These are phyloP conservation scores for Ormia ochracea DNA, from an alignment of 2,888 invertebrate species.

Conservation along the genomic window DNA sequence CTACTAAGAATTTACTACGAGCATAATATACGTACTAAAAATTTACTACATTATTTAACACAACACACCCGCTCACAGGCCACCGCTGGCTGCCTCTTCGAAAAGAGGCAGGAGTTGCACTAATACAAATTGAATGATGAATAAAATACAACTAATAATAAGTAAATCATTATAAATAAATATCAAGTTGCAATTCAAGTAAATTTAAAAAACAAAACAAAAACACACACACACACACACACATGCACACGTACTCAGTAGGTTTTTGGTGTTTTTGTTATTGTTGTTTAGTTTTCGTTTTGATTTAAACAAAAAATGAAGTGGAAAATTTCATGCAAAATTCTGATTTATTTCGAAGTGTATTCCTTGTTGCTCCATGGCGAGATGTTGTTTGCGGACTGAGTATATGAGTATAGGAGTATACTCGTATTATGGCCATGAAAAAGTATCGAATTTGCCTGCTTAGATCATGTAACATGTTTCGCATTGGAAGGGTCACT, in stretches of 20 bases:
- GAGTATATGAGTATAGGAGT: background rate
- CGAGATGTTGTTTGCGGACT: background rate
- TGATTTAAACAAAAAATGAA: slow-evolving; percentile 34
- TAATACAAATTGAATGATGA: slow-evolving; percentile 23
- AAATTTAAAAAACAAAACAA: slow-evolving; percentile 25
- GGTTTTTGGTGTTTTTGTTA: too few relatives aligned
- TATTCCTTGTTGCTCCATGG: background rate
- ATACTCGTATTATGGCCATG: slow-evolving; percentile 42
- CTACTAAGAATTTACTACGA: slow-evolving; percentile 54
- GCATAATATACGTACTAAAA: slow-evolving; percentile 10
- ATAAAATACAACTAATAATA: slow-evolving; percentile 54
- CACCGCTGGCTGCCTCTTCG: background rate
- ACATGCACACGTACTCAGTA: too few relatives aligned
- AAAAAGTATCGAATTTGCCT: slow-evolving; percentile 61
- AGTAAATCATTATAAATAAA: slow-evolving; percentile 52
- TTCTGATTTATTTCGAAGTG: slow-evolving; percentile 41
- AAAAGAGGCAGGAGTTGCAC: slow-evolving; percentile 4
- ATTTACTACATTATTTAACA: slow-evolving; percentile 32
- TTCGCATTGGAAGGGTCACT: slow-evolving; percentile 38
- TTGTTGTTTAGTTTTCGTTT: slow-evolving; percentile 8
- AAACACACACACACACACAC: too few relatives aligned
- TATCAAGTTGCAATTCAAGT: slow-evolving; percentile 58
- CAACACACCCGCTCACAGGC: background rate
- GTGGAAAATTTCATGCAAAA: slow-evolving; percentile 53
- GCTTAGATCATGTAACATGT: slow-evolving; percentile 59